Evolutionary conservation across 2,888 invertebrate genomes (phyloP).

Genomic region (Sesia apiformis): DNA sequence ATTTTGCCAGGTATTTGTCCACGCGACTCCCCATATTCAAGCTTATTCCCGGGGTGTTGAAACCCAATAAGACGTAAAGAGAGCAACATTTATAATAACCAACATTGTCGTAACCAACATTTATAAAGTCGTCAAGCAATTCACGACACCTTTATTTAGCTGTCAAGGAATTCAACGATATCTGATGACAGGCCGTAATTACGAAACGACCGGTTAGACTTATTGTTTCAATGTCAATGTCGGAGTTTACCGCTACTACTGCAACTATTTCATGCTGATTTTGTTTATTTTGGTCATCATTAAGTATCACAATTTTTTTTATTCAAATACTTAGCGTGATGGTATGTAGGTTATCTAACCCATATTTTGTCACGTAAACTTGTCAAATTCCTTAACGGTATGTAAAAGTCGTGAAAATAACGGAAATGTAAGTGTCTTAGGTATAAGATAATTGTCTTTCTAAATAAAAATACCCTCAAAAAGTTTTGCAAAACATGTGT

Average conservation of each 20-base stretch:
- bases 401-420: no score
- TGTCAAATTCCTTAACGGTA: no score
- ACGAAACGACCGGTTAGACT: constrained; percentile 32
- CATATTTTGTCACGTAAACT: not conserved
- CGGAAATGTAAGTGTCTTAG: no score
- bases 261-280: not conserved
- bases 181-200: constrained; percentile 44
- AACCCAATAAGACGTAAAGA: no score
- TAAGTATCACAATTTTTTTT: not conserved
- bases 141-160: constrained; percentile 18
- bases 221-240: constrained; percentile 42
- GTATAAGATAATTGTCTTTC: no score
- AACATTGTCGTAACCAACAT: not conserved
- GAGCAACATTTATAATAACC: no score
- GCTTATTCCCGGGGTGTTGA: no score
- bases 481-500: no score
- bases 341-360: not conserved
- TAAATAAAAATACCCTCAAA: no score
- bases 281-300: not conserved
- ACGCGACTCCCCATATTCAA: no score
- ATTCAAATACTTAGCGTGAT: not conserved
- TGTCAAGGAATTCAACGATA: constrained; percentile 32
- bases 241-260: constrained; percentile 11
- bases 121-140: not conserved
- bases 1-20: no score